phyloP scores from a whole-genome alignment of 2,113 vertebrate genomes.

The Mus spicilegus region DNA sequence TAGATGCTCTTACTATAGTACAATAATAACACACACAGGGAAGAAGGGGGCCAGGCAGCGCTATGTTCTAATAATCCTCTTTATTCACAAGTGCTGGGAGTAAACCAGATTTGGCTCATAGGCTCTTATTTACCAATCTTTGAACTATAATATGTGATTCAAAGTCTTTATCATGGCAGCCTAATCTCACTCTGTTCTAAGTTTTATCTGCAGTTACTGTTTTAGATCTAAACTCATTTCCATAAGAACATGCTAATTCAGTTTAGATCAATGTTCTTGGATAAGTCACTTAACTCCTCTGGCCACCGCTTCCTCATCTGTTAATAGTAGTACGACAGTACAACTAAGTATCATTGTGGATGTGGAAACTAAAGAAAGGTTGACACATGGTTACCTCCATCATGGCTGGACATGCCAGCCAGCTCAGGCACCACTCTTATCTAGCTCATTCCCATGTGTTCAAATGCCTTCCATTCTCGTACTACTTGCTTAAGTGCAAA shows the following conservation, averaged over 20 bases:
- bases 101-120: background rate
- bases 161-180: background rate
- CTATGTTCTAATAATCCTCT: background rate
- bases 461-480: slow-evolving; percentile 68
- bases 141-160: background rate
- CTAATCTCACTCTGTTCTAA: background rate
- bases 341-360: background rate
- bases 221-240: slow-evolving; percentile 32
- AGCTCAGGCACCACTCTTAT: background rate
- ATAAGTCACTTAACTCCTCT: background rate
- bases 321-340: background rate
- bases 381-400: background rate
- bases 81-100: background rate
- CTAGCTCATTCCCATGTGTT: slow-evolving; percentile 45
- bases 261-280: background rate
- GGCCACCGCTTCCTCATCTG: background rate
- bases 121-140: background rate
- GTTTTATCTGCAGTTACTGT: background rate
- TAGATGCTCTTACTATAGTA: background rate
- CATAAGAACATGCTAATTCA: background rate
- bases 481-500: slow-evolving; percentile 58
- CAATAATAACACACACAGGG: background rate
- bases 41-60: background rate
- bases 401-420: background rate
- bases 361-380: background rate